phyloP scores from a whole-genome alignment of 2,113 vertebrate genomes.

The Sinosuthora webbiana region DNA sequence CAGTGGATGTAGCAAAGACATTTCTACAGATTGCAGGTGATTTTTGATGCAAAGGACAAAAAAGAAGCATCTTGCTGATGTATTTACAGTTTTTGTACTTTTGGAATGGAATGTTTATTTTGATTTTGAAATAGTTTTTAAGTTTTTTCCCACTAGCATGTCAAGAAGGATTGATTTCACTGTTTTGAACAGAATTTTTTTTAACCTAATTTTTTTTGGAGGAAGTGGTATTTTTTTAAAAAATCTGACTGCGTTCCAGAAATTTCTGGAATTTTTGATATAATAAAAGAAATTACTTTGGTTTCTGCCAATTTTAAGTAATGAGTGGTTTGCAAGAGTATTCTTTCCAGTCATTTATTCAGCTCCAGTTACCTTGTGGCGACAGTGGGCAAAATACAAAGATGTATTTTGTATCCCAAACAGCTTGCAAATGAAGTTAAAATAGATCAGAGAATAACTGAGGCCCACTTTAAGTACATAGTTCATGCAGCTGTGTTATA shows the following conservation, averaged over 20 bases:
- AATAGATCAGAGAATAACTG: background rate
- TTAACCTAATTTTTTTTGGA: background rate
- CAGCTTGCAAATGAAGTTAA: background rate
- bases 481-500: background rate
- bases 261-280: background rate
- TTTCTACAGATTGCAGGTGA: background rate
- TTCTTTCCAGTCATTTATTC: background rate
- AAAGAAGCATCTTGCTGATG: background rate
- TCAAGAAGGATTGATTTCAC: background rate
- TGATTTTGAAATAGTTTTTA: background rate
- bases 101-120: background rate
- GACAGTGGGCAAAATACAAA: background rate
- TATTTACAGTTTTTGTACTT: background rate
- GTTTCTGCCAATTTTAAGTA: background rate
- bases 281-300: background rate
- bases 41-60: background rate
- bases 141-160: background rate
- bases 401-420: background rate
- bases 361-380: background rate
- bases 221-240: background rate
- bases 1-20: background rate
- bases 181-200: background rate
- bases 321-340: background rate
- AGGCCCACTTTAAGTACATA: background rate
- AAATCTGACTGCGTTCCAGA: background rate